phyloP scores from a whole-genome alignment of 2,888 invertebrate species.

The Xestoiulus laeticollis region DNA sequence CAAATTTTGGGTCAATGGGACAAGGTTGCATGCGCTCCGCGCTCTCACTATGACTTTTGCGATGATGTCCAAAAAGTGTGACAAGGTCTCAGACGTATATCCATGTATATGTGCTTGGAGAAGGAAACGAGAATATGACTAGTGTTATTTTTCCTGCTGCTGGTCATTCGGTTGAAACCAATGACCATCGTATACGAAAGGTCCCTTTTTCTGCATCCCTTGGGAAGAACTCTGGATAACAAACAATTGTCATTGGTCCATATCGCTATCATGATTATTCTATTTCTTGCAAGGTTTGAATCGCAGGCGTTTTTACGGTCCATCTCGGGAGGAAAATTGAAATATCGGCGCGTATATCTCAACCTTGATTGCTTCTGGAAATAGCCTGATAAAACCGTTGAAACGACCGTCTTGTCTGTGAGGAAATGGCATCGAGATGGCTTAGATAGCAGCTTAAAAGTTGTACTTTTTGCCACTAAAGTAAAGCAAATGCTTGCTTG shows the following conservation, averaged over 20 bases:
- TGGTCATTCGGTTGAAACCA: too few species aligned
- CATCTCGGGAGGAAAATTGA: neutral
- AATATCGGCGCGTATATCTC: neutral
- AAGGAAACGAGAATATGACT: neutral
- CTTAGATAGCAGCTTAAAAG: too few species aligned
- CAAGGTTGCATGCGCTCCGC: neutral
- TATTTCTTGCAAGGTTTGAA: too few species aligned
- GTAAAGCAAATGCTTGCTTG: too few species aligned
- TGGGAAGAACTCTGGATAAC: neutral
- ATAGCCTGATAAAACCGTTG: neutral
- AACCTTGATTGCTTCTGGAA: neutral
- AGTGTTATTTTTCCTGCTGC: too few species aligned
- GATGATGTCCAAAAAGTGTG: conserved; percentile 7
- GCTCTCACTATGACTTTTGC: neutral
- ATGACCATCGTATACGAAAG: too few species aligned
- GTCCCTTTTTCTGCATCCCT: neutral
- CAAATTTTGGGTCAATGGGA: neutral
- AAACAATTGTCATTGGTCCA: too few species aligned
- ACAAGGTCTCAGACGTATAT: neutral
- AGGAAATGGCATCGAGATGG: neutral
- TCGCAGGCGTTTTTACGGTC: neutral
- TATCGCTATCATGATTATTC: too few species aligned
- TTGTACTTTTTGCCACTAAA: too few species aligned
- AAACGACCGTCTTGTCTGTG: neutral
- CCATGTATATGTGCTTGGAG: neutral